phyloP scores from a whole-genome alignment of 2,113 vertebrate genomes.

The Cranoglanis bouderius region DNA sequence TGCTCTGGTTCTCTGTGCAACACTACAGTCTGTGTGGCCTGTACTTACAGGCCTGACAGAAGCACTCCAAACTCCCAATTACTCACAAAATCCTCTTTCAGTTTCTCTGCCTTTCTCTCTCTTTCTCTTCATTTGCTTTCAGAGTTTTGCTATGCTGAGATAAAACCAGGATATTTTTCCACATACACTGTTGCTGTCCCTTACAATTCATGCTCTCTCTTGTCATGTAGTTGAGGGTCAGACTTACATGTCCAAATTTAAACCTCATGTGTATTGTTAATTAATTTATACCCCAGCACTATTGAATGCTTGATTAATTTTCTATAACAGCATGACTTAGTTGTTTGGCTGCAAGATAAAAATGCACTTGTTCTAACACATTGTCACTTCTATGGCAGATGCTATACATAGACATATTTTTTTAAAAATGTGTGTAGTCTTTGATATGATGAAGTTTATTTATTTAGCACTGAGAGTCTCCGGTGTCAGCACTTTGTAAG shows the following conservation, averaged over 20 bases:
- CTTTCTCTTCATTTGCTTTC: slow-evolving; percentile 7
- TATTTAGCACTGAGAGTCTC: neutral
- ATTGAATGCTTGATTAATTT: neutral
- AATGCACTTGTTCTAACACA: neutral
- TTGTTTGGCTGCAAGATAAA: neutral
- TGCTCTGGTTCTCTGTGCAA: slow-evolving; percentile 46
- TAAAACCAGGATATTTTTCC: neutral
- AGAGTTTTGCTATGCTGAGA: neutral
- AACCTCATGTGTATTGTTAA: neutral
- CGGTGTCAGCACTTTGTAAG: too few relatives aligned
- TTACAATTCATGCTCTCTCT: neutral
- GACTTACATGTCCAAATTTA: neutral
- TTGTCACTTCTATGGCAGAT: neutral
- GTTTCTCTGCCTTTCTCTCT: slow-evolving; percentile 2
- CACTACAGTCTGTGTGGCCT: slow-evolving; percentile 46
- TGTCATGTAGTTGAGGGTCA: neutral
- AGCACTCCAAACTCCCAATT: slow-evolving; percentile 44
- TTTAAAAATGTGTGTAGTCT: neutral
- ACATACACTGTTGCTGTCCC: neutral
- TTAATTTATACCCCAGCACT: neutral
- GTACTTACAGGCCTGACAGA: slow-evolving; percentile 46
- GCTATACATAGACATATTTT: neutral
- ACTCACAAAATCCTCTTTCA: slow-evolving; percentile 38
- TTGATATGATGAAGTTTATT: neutral
- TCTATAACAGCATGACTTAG: neutral